phyloP scores from a whole-genome alignment of 2,797 vertebrate genomes.

The Sorex maritimensis region DNA sequence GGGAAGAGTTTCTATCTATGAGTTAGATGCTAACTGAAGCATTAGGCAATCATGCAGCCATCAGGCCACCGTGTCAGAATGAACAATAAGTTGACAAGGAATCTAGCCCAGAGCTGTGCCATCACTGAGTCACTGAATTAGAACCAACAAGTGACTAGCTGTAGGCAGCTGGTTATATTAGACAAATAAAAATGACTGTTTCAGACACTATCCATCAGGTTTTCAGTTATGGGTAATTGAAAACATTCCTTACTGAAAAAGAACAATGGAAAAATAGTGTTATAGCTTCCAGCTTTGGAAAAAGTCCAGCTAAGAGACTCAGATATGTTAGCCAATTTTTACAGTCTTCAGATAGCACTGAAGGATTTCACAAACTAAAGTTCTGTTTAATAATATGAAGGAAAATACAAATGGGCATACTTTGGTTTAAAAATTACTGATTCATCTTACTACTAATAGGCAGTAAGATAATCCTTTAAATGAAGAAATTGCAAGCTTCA shows the following conservation, averaged over 20 bases:
- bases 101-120: not conserved
- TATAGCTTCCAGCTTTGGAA: not conserved
- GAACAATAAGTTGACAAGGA: not conserved
- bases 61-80: not conserved
- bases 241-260: conserved; percentile 17
- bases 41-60: not conserved
- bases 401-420: conserved; percentile 12
- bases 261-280: not conserved
- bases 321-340: not conserved
- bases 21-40: too few relatives aligned
- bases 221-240: not conserved
- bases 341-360: not conserved
- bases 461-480: conserved; percentile 1
- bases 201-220: not conserved
- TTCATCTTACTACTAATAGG: not conserved
- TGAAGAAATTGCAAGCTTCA: conserved; percentile 2
- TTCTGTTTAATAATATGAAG: conserved; percentile 32
- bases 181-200: conserved; percentile 13
- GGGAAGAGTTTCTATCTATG: too few relatives aligned
- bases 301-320: not conserved
- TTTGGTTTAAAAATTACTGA: not conserved
- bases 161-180: not conserved
- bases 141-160: not conserved
- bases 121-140: not conserved
- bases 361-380: not conserved